Percentiles rank a stretch among this genome's conserved stretches.
Evolutionary conservation across 2,797 vertebrate genomes (phyloP).

Genomic region (Enteromius viviparus): DNA sequence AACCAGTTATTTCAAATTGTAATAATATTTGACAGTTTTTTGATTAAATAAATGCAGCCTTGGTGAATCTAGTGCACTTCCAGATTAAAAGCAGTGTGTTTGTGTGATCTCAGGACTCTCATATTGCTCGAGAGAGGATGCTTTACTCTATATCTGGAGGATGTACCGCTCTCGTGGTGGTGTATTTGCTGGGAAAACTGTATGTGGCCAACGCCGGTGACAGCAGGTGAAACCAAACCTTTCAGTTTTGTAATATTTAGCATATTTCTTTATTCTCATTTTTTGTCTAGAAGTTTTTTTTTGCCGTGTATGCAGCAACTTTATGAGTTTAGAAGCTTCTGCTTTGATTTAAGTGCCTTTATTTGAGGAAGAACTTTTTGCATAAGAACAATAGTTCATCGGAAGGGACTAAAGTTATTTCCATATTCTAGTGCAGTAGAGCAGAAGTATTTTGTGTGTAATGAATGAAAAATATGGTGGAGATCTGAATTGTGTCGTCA

Average conservation of each 20-base stretch:
- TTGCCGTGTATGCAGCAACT: too few relatives aligned
- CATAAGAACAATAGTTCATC: background rate
- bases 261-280: background rate
- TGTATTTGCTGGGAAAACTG: conserved; percentile 90
- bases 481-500: background rate
- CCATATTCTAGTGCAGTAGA: background rate
- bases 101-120: conserved; percentile 82
- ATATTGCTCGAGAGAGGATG: conserved; percentile 89
- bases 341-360: background rate
- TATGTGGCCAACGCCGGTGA: conserved; percentile 96
- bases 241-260: background rate
- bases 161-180: conserved; percentile 90
- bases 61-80: background rate
- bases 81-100: background rate
- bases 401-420: background rate
- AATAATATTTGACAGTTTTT: background rate
- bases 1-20: background rate
- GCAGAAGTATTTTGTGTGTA: background rate
- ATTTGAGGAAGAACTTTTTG: background rate
- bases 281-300: background rate
- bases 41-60: background rate
- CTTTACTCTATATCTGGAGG: conserved; percentile 91
- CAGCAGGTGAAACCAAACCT: conserved; percentile 84
- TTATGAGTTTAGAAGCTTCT: background rate
- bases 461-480: background rate